Percentiles rank a stretch among this genome's conserved stretches.
Evolutionary conservation across 1,140 invertebrate genomes (phyloP).

Genomic region (Calosoma granatense): DNA sequence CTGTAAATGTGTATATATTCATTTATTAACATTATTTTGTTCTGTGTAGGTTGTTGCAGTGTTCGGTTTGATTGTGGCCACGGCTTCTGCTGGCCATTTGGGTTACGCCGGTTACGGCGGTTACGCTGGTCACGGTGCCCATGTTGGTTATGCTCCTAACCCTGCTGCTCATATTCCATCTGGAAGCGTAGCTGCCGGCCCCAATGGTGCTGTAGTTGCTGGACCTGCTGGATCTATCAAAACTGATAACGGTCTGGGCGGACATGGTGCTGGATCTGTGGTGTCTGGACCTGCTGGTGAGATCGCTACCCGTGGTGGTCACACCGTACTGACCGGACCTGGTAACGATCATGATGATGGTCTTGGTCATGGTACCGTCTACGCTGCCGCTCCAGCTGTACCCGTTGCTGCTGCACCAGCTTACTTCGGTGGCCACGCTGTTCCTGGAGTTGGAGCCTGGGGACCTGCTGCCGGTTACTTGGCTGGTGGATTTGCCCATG

Average conservation of each 20-base stretch:
- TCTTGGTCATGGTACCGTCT: neutral
- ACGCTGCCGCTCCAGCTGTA: neutral
- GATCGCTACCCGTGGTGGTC: constrained; percentile 1
- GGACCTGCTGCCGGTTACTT: neutral
- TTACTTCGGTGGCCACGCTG: neutral
- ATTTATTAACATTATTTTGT: neutral
- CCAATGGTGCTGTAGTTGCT: neutral
- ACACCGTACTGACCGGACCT: neutral
- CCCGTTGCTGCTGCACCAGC: neutral
- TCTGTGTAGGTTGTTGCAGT: neutral
- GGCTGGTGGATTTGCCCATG: neutral
- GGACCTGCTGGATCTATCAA: neutral
- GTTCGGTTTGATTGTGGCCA: neutral
- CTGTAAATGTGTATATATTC: neutral
- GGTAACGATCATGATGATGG: neutral
- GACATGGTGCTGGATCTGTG: neutral
- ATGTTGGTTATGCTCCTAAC: neutral
- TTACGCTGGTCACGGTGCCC: neutral
- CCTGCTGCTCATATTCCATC: neutral
- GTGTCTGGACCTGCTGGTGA: neutral
- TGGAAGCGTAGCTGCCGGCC: neutral
- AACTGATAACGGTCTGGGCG: neutral
- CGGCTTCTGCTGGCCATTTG: neutral
- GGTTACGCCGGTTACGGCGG: neutral
- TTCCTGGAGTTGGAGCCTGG: neutral